phyloP scores from a whole-genome alignment of 2,113 vertebrate genomes.

The Clarias gariepinus region DNA sequence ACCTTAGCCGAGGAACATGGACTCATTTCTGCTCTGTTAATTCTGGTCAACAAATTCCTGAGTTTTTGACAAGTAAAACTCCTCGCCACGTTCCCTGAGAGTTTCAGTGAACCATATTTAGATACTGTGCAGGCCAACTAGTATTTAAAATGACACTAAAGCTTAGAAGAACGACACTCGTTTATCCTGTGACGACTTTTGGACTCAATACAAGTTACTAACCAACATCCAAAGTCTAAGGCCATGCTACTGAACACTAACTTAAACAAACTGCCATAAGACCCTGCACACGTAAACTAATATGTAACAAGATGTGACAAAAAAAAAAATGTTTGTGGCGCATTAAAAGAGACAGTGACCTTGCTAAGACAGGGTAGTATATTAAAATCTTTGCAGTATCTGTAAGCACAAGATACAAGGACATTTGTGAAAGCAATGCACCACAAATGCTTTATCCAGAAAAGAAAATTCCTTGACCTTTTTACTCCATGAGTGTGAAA shows the following conservation, averaged over 20 bases:
- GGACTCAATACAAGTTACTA: conserved; percentile 1
- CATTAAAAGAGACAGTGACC: conserved; percentile 8
- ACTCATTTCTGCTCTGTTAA: conserved; percentile 53
- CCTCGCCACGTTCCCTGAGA: conserved; percentile 19
- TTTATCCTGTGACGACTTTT: not conserved
- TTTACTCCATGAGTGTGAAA: not conserved
- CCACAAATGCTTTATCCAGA: not conserved
- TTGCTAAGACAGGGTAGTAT: not conserved
- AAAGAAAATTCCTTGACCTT: not conserved
- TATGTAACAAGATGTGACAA: not conserved
- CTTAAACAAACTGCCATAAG: not conserved
- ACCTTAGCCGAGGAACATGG: conserved; percentile 50
- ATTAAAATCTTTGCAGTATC: not conserved
- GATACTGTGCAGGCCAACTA: not conserved
- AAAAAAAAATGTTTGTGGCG: not conserved
- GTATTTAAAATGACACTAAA: conserved; percentile 14
- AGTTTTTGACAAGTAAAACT: conserved; percentile 35
- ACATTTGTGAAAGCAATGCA: not conserved
- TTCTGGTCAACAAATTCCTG: conserved; percentile 50
- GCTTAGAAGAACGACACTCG: conserved; percentile 17
- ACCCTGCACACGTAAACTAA: not conserved
- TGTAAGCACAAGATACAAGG: not conserved
- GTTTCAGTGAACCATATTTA: conserved; percentile 20
- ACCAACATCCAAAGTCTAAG: conserved; percentile 13
- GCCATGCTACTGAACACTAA: not conserved